Conservation (phyloP, 1,140 invertebrate species). For the honey bee (Apis mellifera) region Amel_HAv3.1 CM009935.2:13193501-13194000, state of each 20-base stretch:
- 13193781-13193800: conserved; percentile 71
- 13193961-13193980: conserved; percentile 69
- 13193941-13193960: conserved; percentile 75
- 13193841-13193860: conserved; percentile 30
- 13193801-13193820: conserved; percentile 72
- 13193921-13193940: conserved; percentile 77
- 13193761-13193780: conserved; percentile 24
- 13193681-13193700: conserved; percentile 9
- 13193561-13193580: background rate
- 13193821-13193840: conserved; percentile 50
- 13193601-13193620: background rate
- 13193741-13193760: conserved; percentile 53
- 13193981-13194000: conserved; percentile 34
- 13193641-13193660: background rate
- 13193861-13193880: conserved; percentile 31
- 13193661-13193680: conserved; percentile 21
- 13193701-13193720: conserved; percentile 1
- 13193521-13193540: background rate
- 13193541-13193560: background rate
- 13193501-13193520: background rate
- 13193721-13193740: conserved; percentile 8
- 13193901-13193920: conserved; percentile 73
- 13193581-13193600: background rate
- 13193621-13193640: background rate
- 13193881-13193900: conserved; percentile 64